Evolutionary conservation across 2,797 vertebrate genomes (phyloP).

Genomic region (Alauda arvensis): DNA sequence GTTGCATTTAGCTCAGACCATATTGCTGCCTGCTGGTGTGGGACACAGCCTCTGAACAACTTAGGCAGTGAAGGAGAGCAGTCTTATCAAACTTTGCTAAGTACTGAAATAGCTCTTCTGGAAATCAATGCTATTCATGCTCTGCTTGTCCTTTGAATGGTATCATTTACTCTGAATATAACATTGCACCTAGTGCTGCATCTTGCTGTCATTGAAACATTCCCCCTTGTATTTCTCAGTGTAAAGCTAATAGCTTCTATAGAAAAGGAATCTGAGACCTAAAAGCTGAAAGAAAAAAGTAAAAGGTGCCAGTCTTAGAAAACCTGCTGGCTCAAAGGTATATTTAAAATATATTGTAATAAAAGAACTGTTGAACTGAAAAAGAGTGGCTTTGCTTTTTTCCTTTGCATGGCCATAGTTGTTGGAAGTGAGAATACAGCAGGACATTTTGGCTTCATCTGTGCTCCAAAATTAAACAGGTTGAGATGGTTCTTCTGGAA

Average conservation of each 20-base stretch:
- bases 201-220: conserved; percentile 50
- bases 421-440: not conserved
- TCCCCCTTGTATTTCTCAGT: conserved; percentile 33
- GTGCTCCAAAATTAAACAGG: not conserved
- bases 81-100: conserved; percentile 13
- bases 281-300: not conserved
- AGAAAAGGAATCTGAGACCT: not conserved
- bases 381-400: not conserved
- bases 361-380: not conserved
- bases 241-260: conserved; percentile 10
- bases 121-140: conserved; percentile 44
- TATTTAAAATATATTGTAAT: conserved; percentile 7
- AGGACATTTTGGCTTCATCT: not conserved
- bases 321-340: conserved; percentile 1
- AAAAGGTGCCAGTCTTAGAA: not conserved
- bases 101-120: conserved; percentile 38
- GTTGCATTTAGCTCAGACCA: not conserved
- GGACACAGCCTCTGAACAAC: not conserved
- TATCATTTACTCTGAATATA: conserved; percentile 53
- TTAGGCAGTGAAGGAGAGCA: not conserved
- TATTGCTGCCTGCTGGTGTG: not conserved
- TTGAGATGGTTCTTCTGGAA: not conserved
- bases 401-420: not conserved
- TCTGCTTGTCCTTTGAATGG: conserved; percentile 38
- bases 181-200: conserved; percentile 27